Percentiles rank a stretch among this genome's conserved stretches.
These are phyloP conservation scores for Phodopus roborovskii DNA, from an alignment of 2,113 vertebrate species.

Conservation along the genomic window DNA sequence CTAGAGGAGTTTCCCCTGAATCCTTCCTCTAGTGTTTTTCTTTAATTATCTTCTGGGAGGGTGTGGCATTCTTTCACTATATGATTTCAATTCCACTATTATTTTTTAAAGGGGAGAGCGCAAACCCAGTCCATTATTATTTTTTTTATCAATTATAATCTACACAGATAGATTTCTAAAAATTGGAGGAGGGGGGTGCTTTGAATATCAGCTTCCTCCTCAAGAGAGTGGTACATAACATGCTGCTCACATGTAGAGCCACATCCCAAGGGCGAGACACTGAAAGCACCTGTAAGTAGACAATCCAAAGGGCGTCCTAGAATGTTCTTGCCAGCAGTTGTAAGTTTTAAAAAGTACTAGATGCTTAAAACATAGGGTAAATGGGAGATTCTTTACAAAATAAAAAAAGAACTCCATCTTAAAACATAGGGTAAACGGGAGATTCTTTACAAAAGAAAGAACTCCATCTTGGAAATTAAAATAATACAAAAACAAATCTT, in stretches of 20 bases:
- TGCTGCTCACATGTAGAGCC: conserved; percentile 4
- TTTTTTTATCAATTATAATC: conserved; percentile 61
- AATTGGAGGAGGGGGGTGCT: not conserved
- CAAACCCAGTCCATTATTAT: not conserved
- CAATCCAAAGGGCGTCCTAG: conserved; percentile 36
- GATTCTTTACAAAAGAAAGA: conserved; percentile 31
- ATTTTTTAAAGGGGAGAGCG: conserved; percentile 24
- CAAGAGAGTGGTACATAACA: not conserved
- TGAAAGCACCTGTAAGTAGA: conserved; percentile 8
- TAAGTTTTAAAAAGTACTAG: conserved; percentile 34
- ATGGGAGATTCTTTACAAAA: conserved; percentile 43
- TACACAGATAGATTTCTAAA: not conserved
- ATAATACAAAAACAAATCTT: conserved; percentile 66
- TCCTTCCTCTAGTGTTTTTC: conserved; percentile 9
- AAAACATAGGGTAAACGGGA: conserved; percentile 43
- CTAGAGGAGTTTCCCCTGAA: not conserved
- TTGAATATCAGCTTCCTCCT: conserved; percentile 41
- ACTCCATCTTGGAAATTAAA: conserved; percentile 58
- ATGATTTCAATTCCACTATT: conserved; percentile 36
- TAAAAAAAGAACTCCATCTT: conserved; percentile 31
- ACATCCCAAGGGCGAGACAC: not conserved
- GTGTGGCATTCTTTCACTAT: conserved; percentile 29
- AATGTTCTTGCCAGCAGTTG: conserved; percentile 34
- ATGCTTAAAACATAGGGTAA: conserved; percentile 66
- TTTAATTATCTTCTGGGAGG: not conserved